Evolutionary conservation across 2,888 invertebrate genomes (phyloP).

Genomic region (Ctena decussata): DNA sequence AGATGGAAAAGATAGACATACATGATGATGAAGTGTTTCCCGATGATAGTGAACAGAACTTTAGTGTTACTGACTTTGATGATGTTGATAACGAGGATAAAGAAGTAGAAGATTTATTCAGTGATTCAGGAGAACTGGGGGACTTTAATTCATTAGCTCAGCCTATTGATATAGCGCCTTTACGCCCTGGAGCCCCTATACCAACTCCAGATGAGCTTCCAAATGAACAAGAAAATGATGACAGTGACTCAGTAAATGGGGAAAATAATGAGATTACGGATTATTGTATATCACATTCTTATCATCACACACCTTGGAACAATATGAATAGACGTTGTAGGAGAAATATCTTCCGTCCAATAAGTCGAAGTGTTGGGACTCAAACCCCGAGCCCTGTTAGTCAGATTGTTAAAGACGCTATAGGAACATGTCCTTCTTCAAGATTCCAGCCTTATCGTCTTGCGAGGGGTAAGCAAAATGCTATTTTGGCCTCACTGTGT

Average conservation of each 20-base stretch:
- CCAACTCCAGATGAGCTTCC: constrained; percentile 37
- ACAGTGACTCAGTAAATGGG: background rate
- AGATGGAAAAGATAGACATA: constrained; percentile 18
- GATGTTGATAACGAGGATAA: constrained; percentile 60
- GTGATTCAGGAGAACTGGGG: constrained; percentile 26
- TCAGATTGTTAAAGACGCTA: constrained; percentile 69
- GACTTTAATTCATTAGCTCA: constrained; percentile 34
- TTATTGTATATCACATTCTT: constrained; percentile 37
- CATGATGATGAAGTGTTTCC: constrained; percentile 49
- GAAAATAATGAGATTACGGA: background rate
- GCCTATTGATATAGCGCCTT: constrained; percentile 40
- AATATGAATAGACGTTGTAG: constrained; percentile 8
- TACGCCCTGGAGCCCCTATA: constrained; percentile 47
- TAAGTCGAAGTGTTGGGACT: constrained; percentile 73
- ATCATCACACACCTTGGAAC: constrained; percentile 48
- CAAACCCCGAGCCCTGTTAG: constrained; percentile 79
- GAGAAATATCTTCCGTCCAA: constrained; percentile 60
- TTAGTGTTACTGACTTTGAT: background rate
- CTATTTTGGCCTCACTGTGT: background rate
- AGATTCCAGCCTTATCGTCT: constrained; percentile 1
- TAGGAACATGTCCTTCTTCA: background rate
- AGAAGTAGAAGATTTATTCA: constrained; percentile 66
- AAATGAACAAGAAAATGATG: background rate
- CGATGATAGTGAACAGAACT: constrained; percentile 22
- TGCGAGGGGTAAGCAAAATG: background rate